Conservation (phyloP, 2,888 invertebrate species). For the Melanargia galathea region DNA sequence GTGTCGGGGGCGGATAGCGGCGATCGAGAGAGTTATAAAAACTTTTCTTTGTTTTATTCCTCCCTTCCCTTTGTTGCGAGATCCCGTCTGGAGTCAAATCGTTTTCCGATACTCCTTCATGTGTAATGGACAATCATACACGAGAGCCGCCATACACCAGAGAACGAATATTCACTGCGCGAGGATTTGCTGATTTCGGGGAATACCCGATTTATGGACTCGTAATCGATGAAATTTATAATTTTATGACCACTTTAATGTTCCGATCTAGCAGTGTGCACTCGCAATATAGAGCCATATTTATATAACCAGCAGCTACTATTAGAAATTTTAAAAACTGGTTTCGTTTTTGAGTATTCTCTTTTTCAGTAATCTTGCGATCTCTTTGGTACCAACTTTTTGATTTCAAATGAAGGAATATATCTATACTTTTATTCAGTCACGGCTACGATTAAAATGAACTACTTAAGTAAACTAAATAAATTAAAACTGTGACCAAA, state of each 20-base stretch:
- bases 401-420: too few species aligned
- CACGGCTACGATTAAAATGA: too few species aligned
- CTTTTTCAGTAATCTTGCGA: too few species aligned
- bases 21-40: conserved; percentile 65
- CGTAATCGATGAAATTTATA: conserved; percentile 18
- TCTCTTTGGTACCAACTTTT: too few species aligned
- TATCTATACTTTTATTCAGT: too few species aligned
- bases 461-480: too few species aligned
- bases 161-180: conserved; percentile 47
- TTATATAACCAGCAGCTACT: neutral
- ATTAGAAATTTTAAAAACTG: neutral
- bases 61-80: conserved; percentile 46
- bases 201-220: conserved; percentile 21
- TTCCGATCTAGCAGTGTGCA: conserved; percentile 1
- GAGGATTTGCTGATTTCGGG: conserved; percentile 43
- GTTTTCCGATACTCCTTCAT: conserved; percentile 76
- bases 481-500: too few species aligned
- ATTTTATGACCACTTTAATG: conserved; percentile 20
- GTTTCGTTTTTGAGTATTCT: too few species aligned
- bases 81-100: conserved; percentile 66
- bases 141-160: conserved; percentile 54
- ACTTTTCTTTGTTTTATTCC: conserved; percentile 72
- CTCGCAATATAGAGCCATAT: neutral
- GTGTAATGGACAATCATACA: conserved; percentile 73
- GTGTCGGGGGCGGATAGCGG: conserved; percentile 52